Percentiles rank a stretch among this genome's conserved stretches.
These are phyloP conservation scores for Machimus atricapillus DNA, from an alignment of 2,888 invertebrate genomes.

Conservation along the genomic window DNA sequence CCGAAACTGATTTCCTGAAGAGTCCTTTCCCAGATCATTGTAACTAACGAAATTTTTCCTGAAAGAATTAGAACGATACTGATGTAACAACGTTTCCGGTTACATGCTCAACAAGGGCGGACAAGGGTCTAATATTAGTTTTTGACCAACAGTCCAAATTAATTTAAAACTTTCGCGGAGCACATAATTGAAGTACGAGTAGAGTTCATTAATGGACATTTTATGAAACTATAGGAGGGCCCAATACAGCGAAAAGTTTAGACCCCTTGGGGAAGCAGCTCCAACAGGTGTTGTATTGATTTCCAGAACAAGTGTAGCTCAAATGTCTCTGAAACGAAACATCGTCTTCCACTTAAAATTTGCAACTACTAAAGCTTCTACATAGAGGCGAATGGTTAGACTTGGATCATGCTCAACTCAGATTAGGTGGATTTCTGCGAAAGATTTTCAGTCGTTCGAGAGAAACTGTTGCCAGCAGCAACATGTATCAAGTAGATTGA, in stretches of 20 bases:
- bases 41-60: neutral
- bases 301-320: neutral
- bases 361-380: neutral
- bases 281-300: neutral
- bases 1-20: neutral
- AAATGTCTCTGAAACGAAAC: neutral
- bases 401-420: neutral
- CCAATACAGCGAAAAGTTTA: neutral
- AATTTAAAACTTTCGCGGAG: neutral
- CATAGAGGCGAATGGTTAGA: neutral
- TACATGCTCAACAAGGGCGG: neutral
- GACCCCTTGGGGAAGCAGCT: neutral
- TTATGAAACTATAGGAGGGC: neutral
- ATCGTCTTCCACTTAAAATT: neutral
- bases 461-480: neutral
- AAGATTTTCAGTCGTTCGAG: neutral
- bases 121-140: neutral
- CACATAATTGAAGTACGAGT: neutral
- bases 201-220: neutral
- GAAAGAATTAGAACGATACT: neutral
- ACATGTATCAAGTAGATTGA: neutral
- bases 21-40: neutral
- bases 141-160: neutral
- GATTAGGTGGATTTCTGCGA: neutral
- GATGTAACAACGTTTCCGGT: neutral